Evolutionary conservation across 2,797 vertebrate species (phyloP).

Genomic region (Pseudochromis fuscus): DNA sequence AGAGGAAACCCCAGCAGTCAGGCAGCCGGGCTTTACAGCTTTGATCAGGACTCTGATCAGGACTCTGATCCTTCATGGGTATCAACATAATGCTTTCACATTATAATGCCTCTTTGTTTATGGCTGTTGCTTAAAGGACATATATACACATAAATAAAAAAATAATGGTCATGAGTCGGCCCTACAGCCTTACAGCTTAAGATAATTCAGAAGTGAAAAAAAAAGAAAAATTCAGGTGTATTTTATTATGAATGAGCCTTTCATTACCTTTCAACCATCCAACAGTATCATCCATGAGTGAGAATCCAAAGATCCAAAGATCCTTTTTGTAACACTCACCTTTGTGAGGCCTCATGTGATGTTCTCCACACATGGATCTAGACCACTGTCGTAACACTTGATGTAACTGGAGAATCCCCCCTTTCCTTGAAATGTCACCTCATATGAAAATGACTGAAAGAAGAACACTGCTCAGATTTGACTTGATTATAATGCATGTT

Average conservation of each 20-base stretch:
- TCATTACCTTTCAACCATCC: slow-evolving; percentile 59
- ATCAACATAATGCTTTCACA: slow-evolving; percentile 39
- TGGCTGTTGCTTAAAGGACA: slow-evolving; percentile 16
- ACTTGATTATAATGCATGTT: neutral
- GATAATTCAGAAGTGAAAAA: neutral
- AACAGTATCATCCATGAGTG: slow-evolving; percentile 39
- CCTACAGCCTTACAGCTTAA: neutral
- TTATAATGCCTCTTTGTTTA: slow-evolving; percentile 23
- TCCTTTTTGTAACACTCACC: slow-evolving; percentile 72
- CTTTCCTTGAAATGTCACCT: slow-evolving; percentile 50
- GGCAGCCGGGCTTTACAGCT: slow-evolving; percentile 32
- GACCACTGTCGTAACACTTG: slow-evolving; percentile 44
- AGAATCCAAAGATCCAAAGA: slow-evolving; percentile 33
- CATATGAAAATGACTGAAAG: slow-evolving; percentile 56
- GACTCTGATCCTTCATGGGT: slow-evolving; percentile 20
- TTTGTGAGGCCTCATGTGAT: slow-evolving; percentile 66
- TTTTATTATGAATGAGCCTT: slow-evolving; percentile 38
- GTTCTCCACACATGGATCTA: slow-evolving; percentile 54
- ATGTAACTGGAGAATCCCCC: slow-evolving; percentile 44
- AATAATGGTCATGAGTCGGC: neutral
- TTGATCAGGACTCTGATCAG: slow-evolving; percentile 59
- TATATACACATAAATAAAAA: no score
- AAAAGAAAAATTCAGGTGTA: neutral
- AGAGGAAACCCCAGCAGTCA: slow-evolving; percentile 37
- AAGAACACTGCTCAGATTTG: slow-evolving; percentile 43